A percentile compares a stretch with the other conserved stretches of the same genome.
Evolutionary conservation across 2,888 invertebrate genomes (phyloP).

Genomic region (Orthonevra nobilis): DNA sequence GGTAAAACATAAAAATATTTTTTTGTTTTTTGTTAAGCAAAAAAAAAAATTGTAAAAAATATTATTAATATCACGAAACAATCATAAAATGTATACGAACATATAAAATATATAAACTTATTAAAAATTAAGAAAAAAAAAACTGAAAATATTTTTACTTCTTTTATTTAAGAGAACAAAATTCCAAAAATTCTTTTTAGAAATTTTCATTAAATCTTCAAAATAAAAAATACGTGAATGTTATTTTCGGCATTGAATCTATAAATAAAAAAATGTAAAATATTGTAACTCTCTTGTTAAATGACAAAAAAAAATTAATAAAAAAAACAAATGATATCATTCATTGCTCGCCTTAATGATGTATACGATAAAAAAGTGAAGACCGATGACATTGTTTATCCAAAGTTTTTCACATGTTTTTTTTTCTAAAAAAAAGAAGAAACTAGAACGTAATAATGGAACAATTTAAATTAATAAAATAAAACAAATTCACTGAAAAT

Average conservation of each 20-base stretch:
- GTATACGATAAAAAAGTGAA: constrained; percentile 73
- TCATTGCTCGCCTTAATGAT: constrained; percentile 75
- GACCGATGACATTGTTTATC: constrained; percentile 55
- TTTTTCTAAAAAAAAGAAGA: constrained; percentile 20
- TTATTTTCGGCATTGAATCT: constrained; percentile 61
- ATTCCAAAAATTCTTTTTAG: constrained; percentile 55
- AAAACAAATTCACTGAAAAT: constrained; percentile 33
- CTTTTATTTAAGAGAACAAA: constrained; percentile 42
- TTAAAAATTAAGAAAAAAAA: constrained; percentile 47
- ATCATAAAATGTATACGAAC: constrained; percentile 71
- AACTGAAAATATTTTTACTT: constrained; percentile 49
- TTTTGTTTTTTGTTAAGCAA: constrained; percentile 30
- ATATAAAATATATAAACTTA: constrained; percentile 63
- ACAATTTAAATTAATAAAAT: constrained; percentile 44
- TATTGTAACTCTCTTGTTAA: constrained; percentile 51
- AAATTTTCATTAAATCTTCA: constrained; percentile 45
- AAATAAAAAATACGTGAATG: constrained; percentile 15
- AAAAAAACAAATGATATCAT: constrained; percentile 61
- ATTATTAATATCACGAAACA: constrained; percentile 67
- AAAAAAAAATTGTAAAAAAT: constrained; percentile 43
- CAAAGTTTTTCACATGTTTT: constrained; percentile 42
- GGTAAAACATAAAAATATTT: constrained; percentile 29
- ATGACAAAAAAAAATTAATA: constrained; percentile 39
- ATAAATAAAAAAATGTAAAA: constrained; percentile 63
- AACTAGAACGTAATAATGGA: constrained; percentile 40